Evolutionary conservation across 2,797 vertebrate genomes (phyloP).

Genomic region (Synaphobranchus kaupii): DNA sequence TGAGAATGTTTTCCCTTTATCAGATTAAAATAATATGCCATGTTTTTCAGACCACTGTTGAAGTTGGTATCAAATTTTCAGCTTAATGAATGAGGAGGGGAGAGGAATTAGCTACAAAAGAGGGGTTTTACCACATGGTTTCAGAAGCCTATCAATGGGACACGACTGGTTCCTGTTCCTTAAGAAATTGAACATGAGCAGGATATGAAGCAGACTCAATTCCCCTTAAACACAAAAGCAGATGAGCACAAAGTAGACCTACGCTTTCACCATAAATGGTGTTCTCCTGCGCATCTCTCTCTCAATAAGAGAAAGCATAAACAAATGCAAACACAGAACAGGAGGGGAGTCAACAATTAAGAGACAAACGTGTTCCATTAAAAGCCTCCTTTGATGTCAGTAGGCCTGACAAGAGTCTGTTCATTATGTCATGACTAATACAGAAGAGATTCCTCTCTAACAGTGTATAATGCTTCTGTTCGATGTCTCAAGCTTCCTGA

Average conservation of each 20-base stretch:
- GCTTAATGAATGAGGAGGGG: background rate
- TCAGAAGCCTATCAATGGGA: background rate
- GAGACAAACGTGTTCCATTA: constrained; percentile 33
- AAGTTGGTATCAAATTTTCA: background rate
- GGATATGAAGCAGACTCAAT: background rate
- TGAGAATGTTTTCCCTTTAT: background rate
- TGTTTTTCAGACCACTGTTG: background rate
- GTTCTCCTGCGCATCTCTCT: background rate
- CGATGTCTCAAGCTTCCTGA: constrained; percentile 17
- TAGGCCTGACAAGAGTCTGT: constrained; percentile 23
- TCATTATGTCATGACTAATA: constrained; percentile 32
- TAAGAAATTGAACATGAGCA: background rate
- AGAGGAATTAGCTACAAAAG: background rate
- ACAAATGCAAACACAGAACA: constrained; percentile 20
- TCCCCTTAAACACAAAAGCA: background rate
- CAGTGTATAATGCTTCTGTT: constrained; percentile 33
- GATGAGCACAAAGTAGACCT: background rate
- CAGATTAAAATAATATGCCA: background rate
- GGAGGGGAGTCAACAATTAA: constrained; percentile 35
- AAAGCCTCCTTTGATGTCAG: constrained; percentile 40
- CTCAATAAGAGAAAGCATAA: background rate
- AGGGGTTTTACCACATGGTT: background rate
- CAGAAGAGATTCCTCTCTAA: constrained; percentile 27
- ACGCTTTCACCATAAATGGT: background rate
- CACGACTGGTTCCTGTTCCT: background rate